Evolutionary conservation across 2,888 invertebrate genomes (phyloP).

Genomic region (Drosophila subquinaria): DNA sequence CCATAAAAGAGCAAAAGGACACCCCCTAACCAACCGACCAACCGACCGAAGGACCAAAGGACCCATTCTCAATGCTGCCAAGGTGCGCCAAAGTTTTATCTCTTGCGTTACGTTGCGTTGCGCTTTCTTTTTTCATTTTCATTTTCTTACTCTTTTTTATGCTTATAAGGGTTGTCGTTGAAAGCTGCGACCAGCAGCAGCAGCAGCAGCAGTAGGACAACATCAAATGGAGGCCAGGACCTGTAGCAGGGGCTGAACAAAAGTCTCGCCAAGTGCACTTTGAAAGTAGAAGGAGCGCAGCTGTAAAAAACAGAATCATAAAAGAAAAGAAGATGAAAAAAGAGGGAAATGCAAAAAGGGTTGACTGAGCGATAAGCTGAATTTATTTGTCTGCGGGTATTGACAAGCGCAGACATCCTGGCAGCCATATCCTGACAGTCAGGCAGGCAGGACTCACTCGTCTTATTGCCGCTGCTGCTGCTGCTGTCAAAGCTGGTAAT

Average conservation of each 20-base stretch:
- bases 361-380: slow-evolving; percentile 74
- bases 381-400: slow-evolving; percentile 80
- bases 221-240: slow-evolving; percentile 34
- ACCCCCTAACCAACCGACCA: not conserved
- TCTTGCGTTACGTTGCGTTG: slow-evolving; percentile 53
- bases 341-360: slow-evolving; percentile 54
- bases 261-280: slow-evolving; percentile 72
- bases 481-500: slow-evolving; percentile 10
- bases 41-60: not conserved
- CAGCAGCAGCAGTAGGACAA: slow-evolving; percentile 38
- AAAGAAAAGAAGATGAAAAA: slow-evolving; percentile 44
- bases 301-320: slow-evolving; percentile 59
- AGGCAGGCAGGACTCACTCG: not conserved
- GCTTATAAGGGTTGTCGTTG: slow-evolving; percentile 45
- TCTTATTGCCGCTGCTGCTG: not conserved
- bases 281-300: slow-evolving; percentile 55
- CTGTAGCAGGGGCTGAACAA: slow-evolving; percentile 41
- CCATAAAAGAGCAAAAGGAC: slow-evolving; percentile 56
- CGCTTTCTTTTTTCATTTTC: slow-evolving; percentile 30
- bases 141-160: slow-evolving; percentile 21
- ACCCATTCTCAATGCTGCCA: slow-evolving; percentile 35
- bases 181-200: slow-evolving; percentile 67
- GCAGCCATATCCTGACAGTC: slow-evolving; percentile 10
- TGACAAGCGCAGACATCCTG: slow-evolving; percentile 63
- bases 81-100: slow-evolving; percentile 74